These are phyloP conservation scores for Synanthedon myopaeformis DNA, from an alignment of 2,888 invertebrate genomes.

Conservation along the genomic window DNA sequence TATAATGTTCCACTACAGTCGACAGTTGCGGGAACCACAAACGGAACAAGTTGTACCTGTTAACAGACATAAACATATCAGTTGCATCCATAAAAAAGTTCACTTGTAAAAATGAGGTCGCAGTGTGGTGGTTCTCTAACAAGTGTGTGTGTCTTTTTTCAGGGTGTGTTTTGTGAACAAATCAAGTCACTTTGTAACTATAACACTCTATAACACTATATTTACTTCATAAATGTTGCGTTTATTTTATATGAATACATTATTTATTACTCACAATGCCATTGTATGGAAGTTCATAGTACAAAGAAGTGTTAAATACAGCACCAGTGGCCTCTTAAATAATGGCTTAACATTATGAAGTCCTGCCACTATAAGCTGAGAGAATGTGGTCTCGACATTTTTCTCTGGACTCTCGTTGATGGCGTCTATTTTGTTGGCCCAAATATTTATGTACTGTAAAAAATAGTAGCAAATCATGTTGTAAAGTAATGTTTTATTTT, in stretches of 20 bases:
- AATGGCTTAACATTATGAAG: constrained; percentile 48
- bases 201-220: too few species aligned
- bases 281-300: constrained; percentile 37
- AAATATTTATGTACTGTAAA: constrained; percentile 36
- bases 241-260: too few species aligned
- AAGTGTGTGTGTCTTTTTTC: too few species aligned
- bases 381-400: constrained; percentile 14
- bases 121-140: too few species aligned
- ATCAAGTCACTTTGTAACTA: too few species aligned
- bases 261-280: constrained; percentile 38
- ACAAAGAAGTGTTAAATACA: constrained; percentile 32
- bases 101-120: too few species aligned
- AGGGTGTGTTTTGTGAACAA: too few species aligned
- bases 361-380: constrained; percentile 31
- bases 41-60: constrained; percentile 47
- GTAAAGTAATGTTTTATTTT: too few species aligned
- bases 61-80: constrained; percentile 1
- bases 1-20: constrained; percentile 50
- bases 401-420: constrained; percentile 21
- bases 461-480: background rate
- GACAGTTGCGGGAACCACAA: constrained; percentile 60
- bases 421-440: constrained; percentile 29
- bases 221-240: too few species aligned
- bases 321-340: constrained; percentile 37
- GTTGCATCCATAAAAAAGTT: background rate